Conservation (phyloP, 1,140 invertebrate species). For the Temnothorax nylanderi region DNA sequence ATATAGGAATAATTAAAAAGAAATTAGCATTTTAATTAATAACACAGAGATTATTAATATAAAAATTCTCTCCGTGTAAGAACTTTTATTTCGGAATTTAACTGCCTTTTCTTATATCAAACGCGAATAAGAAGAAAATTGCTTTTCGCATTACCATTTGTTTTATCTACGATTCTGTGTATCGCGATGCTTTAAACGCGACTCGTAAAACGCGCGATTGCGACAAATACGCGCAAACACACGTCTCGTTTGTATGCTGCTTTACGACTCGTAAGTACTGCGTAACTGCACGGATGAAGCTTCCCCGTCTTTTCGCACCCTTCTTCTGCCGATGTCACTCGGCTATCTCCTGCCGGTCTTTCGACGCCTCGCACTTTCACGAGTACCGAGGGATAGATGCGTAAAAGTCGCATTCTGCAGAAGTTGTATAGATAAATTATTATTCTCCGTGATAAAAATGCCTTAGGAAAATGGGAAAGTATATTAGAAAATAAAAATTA, state of each 20-base stretch:
- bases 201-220: slow-evolving; percentile 11
- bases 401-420: not conserved
- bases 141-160: not conserved
- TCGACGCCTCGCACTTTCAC: not conserved
- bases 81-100: not conserved
- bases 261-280: slow-evolving; percentile 31
- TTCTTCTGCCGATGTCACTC: not conserved
- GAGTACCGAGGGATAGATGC: not conserved
- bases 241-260: not conserved
- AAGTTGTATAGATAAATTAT: not conserved
- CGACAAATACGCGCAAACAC: not conserved
- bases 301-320: not conserved
- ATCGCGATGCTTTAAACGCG: not conserved
- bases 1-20: not conserved
- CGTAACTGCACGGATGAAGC: not conserved
- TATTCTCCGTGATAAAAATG: not conserved
- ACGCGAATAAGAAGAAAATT: not conserved
- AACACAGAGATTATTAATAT: not conserved
- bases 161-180: not conserved
- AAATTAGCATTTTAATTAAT: not conserved
- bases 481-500: not conserved
- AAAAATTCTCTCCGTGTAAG: not conserved
- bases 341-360: not conserved
- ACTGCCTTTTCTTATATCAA: not conserved
- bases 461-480: not conserved